Percentiles rank a stretch among this genome's conserved stretches.
Evolutionary conservation across 2,113 vertebrate species (phyloP).

Genomic region (Dermatemys mawii): DNA sequence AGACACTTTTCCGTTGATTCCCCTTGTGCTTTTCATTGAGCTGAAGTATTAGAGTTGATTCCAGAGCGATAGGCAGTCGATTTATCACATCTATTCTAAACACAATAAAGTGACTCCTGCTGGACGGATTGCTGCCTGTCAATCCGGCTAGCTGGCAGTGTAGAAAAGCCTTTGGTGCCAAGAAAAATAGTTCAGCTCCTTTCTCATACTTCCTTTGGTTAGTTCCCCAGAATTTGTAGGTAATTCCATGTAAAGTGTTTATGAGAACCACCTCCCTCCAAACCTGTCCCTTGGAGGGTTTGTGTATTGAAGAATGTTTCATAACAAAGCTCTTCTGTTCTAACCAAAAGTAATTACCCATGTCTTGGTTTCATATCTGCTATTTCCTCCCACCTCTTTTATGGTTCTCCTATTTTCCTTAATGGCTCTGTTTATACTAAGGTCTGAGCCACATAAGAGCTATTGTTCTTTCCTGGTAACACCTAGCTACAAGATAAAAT

Average conservation of each 20-base stretch:
- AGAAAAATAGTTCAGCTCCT: not conserved
- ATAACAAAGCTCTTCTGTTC: not conserved
- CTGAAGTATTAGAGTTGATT: no score
- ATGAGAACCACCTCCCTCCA: not conserved
- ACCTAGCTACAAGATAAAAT: not conserved
- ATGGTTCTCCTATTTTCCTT: not conserved
- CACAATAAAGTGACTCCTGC: no score
- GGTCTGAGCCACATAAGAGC: not conserved
- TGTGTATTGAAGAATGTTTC: not conserved
- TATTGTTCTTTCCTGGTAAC: not conserved
- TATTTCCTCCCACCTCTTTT: not conserved
- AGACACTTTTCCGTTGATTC: no score
- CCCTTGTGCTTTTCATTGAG: no score
- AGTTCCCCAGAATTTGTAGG: not conserved
- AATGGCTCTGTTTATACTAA: not conserved
- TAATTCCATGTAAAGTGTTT: not conserved
- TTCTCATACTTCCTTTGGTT: not conserved
- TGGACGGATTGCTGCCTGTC: no score
- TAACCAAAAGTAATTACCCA: not conserved
- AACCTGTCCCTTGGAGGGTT: not conserved
- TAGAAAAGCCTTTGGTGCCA: not conserved
- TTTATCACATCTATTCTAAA: no score
- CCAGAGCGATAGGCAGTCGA: no score
- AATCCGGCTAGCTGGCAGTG: no score
- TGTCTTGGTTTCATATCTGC: not conserved